These are phyloP conservation scores for Suncus etruscus DNA, from an alignment of 2,113 vertebrate species.

Conservation along the genomic window DNA sequence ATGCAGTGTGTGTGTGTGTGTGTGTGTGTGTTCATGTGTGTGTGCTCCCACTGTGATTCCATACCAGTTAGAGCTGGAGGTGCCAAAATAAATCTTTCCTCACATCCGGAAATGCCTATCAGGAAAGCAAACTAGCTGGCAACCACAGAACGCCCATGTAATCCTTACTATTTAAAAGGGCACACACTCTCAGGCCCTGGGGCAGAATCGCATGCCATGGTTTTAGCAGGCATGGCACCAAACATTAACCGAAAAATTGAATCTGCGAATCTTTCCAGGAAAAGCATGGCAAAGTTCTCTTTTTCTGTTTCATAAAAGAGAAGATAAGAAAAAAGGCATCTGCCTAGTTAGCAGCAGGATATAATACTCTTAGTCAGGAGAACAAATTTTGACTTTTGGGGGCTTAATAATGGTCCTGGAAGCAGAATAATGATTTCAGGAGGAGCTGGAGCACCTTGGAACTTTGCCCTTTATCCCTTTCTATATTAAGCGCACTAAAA, in stretches of 20 bases:
- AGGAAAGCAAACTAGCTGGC: constrained; percentile 41
- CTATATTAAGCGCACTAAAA: background rate
- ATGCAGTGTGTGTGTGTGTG: background rate
- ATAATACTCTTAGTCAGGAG: constrained; percentile 13
- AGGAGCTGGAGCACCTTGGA: background rate
- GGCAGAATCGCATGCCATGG: background rate
- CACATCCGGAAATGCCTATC: constrained; percentile 63
- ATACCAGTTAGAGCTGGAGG: background rate
- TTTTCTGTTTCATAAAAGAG: background rate
- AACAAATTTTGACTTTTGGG: background rate
- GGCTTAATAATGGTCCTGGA: background rate
- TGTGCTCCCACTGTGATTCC: accelerated
- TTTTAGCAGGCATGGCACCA: constrained; percentile 41
- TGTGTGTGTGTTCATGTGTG: background rate
- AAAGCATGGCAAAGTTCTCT: constrained; percentile 42
- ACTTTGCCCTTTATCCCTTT: background rate
- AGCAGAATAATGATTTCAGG: background rate
- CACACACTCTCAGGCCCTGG: background rate
- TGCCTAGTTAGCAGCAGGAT: background rate
- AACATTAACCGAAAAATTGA: constrained; percentile 34
- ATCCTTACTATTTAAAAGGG: background rate
- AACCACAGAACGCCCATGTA: constrained; percentile 27
- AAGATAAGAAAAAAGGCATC: background rate
- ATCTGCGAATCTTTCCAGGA: constrained; percentile 73
- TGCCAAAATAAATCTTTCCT: constrained; percentile 58